phyloP scores from a whole-genome alignment of 1,140 invertebrate genomes.

The Apis laboriosa region DNA sequence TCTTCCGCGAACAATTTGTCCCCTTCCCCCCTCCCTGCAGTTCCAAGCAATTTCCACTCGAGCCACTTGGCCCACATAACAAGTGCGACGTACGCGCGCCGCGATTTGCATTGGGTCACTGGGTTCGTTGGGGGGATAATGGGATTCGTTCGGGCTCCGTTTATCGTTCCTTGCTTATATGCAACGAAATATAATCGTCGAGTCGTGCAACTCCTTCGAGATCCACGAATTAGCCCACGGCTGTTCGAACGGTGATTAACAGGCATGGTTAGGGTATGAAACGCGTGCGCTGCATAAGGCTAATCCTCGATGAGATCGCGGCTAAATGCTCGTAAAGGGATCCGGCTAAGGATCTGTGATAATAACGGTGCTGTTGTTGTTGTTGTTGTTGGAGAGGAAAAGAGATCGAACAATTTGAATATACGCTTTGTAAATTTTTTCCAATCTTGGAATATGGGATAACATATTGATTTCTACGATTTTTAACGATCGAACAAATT shows the following conservation, averaged over 20 bases:
- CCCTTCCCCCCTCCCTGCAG: neutral
- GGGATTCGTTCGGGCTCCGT: constrained; percentile 42
- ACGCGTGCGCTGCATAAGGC: neutral
- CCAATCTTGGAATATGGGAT: no score
- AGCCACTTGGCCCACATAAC: constrained; percentile 16
- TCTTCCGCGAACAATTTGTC: constrained; percentile 18
- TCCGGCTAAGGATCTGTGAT: no score
- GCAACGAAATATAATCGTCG: constrained; percentile 51
- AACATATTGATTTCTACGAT: no score
- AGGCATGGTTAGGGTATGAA: neutral
- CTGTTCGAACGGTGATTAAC: constrained; percentile 9
- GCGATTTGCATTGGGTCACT: constrained; percentile 41
- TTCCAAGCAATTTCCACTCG: constrained; percentile 17
- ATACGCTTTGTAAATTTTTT: no score
- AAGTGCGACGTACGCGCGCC: neutral
- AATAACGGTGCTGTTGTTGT: no score
- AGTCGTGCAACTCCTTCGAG: constrained; percentile 6
- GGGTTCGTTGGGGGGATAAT: constrained; percentile 42
- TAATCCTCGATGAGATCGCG: neutral
- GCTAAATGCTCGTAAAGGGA: neutral
- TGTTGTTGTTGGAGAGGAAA: no score
- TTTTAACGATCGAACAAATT: no score
- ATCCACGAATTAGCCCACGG: constrained; percentile 5
- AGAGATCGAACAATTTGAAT: no score
- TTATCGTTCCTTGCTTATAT: constrained; percentile 37